These are phyloP conservation scores for Ochropleura plecta DNA, from an alignment of 2,888 invertebrate species.

Conservation along the genomic window DNA sequence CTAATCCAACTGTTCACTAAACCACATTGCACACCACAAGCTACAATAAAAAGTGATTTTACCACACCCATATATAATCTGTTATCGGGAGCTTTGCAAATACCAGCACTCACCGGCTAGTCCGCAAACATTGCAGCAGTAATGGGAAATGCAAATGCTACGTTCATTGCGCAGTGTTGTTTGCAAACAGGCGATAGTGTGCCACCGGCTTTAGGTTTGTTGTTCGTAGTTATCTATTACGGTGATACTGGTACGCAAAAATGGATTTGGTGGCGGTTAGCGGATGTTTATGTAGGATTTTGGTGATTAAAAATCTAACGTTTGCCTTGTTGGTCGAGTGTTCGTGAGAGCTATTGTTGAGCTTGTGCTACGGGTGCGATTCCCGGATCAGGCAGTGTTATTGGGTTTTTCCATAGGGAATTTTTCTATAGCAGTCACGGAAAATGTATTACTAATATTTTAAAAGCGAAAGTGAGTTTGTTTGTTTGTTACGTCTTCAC, in stretches of 20 bases:
- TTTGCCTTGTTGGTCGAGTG: no score
- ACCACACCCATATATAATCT: slow-evolving; percentile 46
- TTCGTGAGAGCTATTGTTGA: no score
- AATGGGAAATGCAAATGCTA: slow-evolving; percentile 75
- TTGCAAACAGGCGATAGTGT: slow-evolving; percentile 66
- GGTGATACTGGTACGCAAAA: slow-evolving; percentile 44
- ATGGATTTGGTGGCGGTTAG: slow-evolving; percentile 25
- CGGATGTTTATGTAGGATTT: background rate
- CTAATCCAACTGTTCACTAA: slow-evolving; percentile 22
- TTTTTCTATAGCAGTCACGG: no score
- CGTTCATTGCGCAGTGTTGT: slow-evolving; percentile 69
- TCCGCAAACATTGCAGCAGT: slow-evolving; percentile 64
- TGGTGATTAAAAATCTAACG: background rate
- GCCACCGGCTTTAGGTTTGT: slow-evolving; percentile 59
- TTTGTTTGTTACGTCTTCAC: no score
- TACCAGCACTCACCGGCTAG: slow-evolving; percentile 54
- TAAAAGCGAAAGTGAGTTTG: no score
- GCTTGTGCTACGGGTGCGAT: no score
- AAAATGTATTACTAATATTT: no score
- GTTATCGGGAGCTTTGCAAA: slow-evolving; percentile 65
- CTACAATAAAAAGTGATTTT: slow-evolving; percentile 55
- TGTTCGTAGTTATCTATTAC: slow-evolving; percentile 58
- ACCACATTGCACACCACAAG: slow-evolving; percentile 41
- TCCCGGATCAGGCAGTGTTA: no score
- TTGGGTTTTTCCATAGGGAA: no score